Percentiles rank a stretch among this genome's conserved stretches.
Conservation (phyloP, 2,888 invertebrate species). For the Sphaeridia pumilis region DNA sequence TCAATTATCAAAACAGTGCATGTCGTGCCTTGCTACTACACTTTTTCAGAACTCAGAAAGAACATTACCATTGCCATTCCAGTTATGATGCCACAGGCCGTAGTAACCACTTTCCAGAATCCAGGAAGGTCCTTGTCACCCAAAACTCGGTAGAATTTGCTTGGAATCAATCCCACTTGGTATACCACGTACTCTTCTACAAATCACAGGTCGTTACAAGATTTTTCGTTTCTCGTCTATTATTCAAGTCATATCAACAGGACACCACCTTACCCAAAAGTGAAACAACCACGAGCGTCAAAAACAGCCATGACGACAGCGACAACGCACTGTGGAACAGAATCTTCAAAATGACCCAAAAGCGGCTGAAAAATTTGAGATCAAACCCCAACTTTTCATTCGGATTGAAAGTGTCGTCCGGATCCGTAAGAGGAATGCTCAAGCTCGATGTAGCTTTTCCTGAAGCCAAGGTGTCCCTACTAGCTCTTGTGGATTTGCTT, state of each 20-base stretch:
- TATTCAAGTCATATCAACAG: neutral
- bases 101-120: conserved; percentile 39
- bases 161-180: conserved; percentile 46
- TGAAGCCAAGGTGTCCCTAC: no score
- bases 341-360: conserved; percentile 28
- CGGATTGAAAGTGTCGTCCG: conserved; percentile 10
- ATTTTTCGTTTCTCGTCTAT: neutral
- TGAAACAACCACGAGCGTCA: conserved; percentile 19
- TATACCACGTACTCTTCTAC: conserved; percentile 46
- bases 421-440: conserved; percentile 7
- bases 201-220: conserved; percentile 15
- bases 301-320: conserved; percentile 23
- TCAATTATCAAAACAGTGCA: neutral
- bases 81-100: conserved; percentile 36
- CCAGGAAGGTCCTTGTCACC: conserved; percentile 41
- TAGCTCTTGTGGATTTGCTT: neutral
- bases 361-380: conserved; percentile 26
- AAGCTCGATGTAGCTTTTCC: conserved; percentile 11
- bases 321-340: conserved; percentile 29
- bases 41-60: no score
- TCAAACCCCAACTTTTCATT: conserved; percentile 13
- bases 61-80: conserved; percentile 41
- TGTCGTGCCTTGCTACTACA: neutral
- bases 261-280: conserved; percentile 20
- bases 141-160: conserved; percentile 45